Base-by-base conservation (phyloP, 2,113 vertebrate genomes). In the Neogobius melanostomus region DNA sequence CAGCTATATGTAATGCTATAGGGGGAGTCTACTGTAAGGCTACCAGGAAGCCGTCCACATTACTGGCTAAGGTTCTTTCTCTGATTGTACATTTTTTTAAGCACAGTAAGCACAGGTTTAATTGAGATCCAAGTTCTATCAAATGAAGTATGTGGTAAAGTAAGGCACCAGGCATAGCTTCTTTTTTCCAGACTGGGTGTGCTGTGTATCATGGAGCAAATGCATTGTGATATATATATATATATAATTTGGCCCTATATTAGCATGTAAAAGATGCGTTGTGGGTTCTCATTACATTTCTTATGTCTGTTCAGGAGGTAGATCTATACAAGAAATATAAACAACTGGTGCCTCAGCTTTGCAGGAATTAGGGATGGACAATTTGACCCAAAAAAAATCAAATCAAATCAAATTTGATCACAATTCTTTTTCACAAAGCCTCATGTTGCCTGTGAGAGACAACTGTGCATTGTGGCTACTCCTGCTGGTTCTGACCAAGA, bases 1-100 rank as follows among this genome's bases (percentile, higher is more conserved):
- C 21, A 52, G 48, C 56, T 66, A 11, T 72, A 64, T 65, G 28
- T 78, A 78, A 71, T 49, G 68, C 47, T 62, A 21, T 11, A 28
- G 11, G 53, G 21, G 9, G 63, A 48, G 3, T 36, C 1, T 57
- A 75, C 51, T 65, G 57, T 36, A 71, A 28, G 70, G 69, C 53
- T 59, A 72, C 62, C 36, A 75, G 45, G 44, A 45, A 61, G 60
- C 42, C 47, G 64, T 74, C 42, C 45, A 47, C 11, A 2, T 16
- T 12, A 52, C 64, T 42, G 53, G 28, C 16, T 73, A 51, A 48
- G 53, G 64, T 21, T 54, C 36, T 28, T 65, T 45, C 17, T 66
- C 16, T 17, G 72, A 44, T 71, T 69, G 48, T 69, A 54, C 52
- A 28, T 48, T 44, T 60, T 64, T 69, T n/a, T n/a, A n/a, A n/a